Conservation (phyloP, 1,140 invertebrate species). For the Bradysia coprophila region DNA sequence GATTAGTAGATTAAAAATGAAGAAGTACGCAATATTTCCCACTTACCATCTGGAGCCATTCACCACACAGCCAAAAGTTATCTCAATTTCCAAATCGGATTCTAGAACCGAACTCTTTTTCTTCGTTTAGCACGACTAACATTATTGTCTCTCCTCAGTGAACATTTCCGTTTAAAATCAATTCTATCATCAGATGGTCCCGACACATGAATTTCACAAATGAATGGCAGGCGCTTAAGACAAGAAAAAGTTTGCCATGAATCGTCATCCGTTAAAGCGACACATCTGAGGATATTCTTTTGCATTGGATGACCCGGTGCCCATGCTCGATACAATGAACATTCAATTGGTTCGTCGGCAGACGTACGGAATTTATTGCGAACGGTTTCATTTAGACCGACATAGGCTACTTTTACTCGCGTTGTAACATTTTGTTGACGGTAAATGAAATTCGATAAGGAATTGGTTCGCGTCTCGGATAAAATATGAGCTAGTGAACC, state of each 20-base stretch:
- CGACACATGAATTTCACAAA: neutral
- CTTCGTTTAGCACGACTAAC: no score
- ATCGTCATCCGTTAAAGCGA: neutral
- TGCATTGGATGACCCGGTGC: neutral
- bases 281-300: neutral
- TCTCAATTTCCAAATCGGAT: no score
- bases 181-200: no score
- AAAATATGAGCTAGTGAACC: neutral
- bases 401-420: neutral
- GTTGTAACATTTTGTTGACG: neutral
- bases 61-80: no score
- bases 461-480: constrained; percentile 1
- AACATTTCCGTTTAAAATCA: no score
- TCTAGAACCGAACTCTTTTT: no score
- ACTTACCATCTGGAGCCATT: no score
- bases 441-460: neutral
- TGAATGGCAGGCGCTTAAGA: neutral
- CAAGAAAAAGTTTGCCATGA: neutral
- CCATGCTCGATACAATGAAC: neutral
- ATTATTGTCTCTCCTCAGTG: no score
- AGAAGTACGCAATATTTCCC: no score
- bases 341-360: neutral
- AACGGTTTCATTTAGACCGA: constrained; percentile 1
- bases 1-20: no score
- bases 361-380: neutral